Evolutionary conservation across 1,140 invertebrate species (phyloP).

Genomic region (Drosophila santomea): DNA sequence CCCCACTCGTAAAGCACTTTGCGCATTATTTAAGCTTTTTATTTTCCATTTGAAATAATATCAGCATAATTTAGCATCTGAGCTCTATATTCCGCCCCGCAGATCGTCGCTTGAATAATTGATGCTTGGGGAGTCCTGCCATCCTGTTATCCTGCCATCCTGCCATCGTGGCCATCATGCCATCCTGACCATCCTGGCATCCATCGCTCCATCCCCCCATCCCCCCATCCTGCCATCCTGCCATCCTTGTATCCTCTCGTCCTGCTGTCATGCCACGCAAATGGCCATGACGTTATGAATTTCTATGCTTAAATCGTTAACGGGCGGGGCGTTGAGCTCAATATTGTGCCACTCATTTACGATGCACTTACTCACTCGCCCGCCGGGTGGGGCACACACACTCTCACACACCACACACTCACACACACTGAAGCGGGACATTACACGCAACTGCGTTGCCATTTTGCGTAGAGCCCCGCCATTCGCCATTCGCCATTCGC

Average conservation of each 20-base stretch:
- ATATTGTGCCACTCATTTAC: constrained; percentile 34
- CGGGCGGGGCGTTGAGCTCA: constrained; percentile 9
- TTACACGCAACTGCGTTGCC: constrained; percentile 58
- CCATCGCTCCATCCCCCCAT: background rate
- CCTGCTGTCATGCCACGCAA: constrained; percentile 2
- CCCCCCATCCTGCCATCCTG: background rate
- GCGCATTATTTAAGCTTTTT: constrained; percentile 10
- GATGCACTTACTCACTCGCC: constrained; percentile 46
- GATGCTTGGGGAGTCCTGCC: constrained; percentile 1
- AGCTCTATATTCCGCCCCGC: background rate
- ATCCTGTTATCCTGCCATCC: too few relatives aligned
- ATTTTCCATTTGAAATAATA: constrained; percentile 9
- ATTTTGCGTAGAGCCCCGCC: constrained; percentile 23
- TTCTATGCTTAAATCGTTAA: constrained; percentile 16
- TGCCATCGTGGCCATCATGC: background rate
- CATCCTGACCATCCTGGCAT: background rate
- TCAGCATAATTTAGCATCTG: constrained; percentile 14
- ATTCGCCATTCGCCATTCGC: constrained; percentile 5
- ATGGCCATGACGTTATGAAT: constrained; percentile 28
- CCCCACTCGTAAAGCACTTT: background rate
- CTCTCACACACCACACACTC: background rate
- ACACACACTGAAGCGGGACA: constrained; percentile 1
- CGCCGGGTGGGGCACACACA: background rate
- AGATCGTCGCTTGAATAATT: constrained; percentile 13
- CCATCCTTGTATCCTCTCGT: background rate